Conservation (phyloP, 2,113 vertebrate genomes). For the Perca schrenkii region DNA sequence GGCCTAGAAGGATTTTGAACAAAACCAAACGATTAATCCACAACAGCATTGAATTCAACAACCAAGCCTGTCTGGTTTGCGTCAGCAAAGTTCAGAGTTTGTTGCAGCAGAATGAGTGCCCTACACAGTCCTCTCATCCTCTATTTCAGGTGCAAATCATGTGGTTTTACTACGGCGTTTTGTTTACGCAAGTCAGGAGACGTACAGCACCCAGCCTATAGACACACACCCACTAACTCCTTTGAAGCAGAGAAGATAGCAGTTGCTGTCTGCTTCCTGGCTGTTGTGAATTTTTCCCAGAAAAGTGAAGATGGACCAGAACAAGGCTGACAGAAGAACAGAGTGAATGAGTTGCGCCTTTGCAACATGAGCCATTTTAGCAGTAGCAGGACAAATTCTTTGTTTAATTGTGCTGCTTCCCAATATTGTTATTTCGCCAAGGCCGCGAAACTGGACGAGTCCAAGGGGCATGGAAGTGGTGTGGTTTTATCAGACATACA, state of each 20-base stretch:
- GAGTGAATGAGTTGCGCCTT: constrained; percentile 26
- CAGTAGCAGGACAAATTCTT: constrained; percentile 10
- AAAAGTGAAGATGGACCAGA: constrained; percentile 30
- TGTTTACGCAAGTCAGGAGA: constrained; percentile 49
- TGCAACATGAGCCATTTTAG: background rate
- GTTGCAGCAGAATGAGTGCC: constrained; percentile 14
- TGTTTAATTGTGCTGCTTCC: constrained; percentile 2
- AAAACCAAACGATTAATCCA: background rate
- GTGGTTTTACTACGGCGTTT: constrained; percentile 45
- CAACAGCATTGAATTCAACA: constrained; percentile 11
- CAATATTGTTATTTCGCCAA: constrained; percentile 8
- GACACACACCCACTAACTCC: constrained; percentile 35
- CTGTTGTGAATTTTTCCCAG: constrained; percentile 25
- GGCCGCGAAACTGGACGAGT: background rate
- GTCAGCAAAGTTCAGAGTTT: constrained; percentile 15
- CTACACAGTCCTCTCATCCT: constrained; percentile 36
- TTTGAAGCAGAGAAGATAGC: constrained; percentile 35
- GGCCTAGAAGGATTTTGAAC: no score
- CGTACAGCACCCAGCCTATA: constrained; percentile 6
- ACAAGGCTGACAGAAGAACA: constrained; percentile 32
- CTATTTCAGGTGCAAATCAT: constrained; percentile 43
- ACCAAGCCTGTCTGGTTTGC: constrained; percentile 6
- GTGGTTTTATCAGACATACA: background rate
- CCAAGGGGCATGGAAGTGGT: background rate
- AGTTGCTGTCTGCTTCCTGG: constrained; percentile 55